A percentile compares a stretch with the other conserved stretches of the same genome.
Evolutionary conservation across 2,888 invertebrate genomes (phyloP).

Genomic region (Ophion obscuratus): DNA sequence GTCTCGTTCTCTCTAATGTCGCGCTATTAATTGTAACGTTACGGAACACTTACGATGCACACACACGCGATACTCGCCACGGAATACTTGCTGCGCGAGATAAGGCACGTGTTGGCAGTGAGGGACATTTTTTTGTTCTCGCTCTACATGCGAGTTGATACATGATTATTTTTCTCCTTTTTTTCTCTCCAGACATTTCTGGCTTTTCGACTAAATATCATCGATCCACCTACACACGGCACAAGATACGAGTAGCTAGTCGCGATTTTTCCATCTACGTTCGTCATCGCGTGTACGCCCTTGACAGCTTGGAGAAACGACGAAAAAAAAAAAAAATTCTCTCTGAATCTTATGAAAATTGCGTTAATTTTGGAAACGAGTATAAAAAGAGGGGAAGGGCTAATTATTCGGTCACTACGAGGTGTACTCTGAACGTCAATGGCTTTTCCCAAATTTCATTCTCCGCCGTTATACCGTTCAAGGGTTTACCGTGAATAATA

Average conservation of each 20-base stretch:
- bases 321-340: conserved; percentile 26
- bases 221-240: conserved; percentile 29
- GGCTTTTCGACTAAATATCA: conserved; percentile 43
- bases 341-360: conserved; percentile 21
- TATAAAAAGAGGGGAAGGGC: conserved; percentile 7
- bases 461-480: conserved; percentile 75
- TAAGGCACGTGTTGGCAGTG: conserved; percentile 62
- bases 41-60: conserved; percentile 47
- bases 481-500: conserved; percentile 85
- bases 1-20: conserved; percentile 17
- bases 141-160: conserved; percentile 4
- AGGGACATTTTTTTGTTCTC: conserved; percentile 27
- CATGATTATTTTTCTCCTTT: conserved; percentile 14
- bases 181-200: not conserved
- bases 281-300: not conserved
- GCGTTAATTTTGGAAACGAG: conserved; percentile 3
- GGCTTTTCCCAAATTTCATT: conserved; percentile 86
- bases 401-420: conserved; percentile 84
- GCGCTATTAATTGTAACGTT: conserved; percentile 46
- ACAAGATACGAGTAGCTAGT: conserved; percentile 50
- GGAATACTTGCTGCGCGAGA: conserved; percentile 48
- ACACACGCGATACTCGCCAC: conserved; percentile 53
- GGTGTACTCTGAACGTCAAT: conserved; percentile 85
- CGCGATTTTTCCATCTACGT: conserved; percentile 41
- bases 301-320: conserved; percentile 2